A percentile compares a stretch with the other conserved stretches of the same genome.
phyloP scores from a whole-genome alignment of 2,797 vertebrate genomes.

The Crypturellus tataupa region DNA sequence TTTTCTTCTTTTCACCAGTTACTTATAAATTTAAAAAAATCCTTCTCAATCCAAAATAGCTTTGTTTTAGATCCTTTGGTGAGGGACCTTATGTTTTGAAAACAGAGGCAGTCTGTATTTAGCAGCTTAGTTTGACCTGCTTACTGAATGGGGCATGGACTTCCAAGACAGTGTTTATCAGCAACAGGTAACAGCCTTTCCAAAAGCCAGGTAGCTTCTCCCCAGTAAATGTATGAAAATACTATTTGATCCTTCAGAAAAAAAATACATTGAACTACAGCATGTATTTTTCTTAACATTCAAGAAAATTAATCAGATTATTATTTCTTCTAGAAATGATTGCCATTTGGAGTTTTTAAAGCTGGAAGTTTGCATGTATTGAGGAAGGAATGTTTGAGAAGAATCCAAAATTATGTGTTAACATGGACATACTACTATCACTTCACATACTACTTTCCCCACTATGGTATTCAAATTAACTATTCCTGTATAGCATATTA shows the following conservation, averaged over 20 bases:
- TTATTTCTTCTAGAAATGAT: constrained; percentile 25
- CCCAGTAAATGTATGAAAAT: not conserved
- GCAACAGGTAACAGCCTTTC: not conserved
- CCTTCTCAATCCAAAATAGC: not conserved
- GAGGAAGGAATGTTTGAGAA: constrained; percentile 26
- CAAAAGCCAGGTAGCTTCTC: not conserved
- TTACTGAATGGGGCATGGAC: not conserved
- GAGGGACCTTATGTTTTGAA: not conserved
- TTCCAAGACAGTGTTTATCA: not conserved
- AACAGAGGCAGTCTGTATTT: not conserved
- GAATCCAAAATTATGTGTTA: not conserved
- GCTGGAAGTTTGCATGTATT: not conserved
- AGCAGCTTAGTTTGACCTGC: not conserved
- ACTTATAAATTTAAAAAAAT: not conserved
- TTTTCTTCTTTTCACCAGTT: not conserved
- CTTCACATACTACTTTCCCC: not conserved
- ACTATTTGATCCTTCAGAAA: not conserved
- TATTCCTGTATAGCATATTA: not conserved
- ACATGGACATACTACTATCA: not conserved
- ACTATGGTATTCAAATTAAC: not conserved
- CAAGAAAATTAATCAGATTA: not conserved
- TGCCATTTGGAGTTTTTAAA: not conserved
- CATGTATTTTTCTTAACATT: not conserved
- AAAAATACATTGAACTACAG: not conserved
- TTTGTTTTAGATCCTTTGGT: not conserved